phyloP scores from a whole-genome alignment of 1,140 invertebrate genomes.

The Teleogryllus occipitalis region DNA sequence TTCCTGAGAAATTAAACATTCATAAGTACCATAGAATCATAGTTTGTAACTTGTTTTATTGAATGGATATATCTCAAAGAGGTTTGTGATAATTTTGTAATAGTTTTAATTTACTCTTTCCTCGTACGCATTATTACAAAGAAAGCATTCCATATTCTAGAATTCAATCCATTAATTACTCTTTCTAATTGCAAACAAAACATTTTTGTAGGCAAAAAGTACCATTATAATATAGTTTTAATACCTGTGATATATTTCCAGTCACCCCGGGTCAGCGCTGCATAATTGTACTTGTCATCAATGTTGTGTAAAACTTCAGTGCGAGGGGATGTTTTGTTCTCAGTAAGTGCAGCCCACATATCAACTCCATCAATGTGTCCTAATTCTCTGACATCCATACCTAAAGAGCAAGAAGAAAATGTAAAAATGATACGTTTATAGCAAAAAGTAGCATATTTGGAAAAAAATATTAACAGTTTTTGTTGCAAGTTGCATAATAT shows the following conservation, averaged over 20 bases:
- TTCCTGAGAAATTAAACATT: not conserved
- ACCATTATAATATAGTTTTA: conserved; percentile 1
- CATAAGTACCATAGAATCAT: not conserved
- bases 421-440: too few relatives aligned
- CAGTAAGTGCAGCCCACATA: conserved; percentile 55
- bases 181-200: too few relatives aligned
- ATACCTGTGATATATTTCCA: conserved; percentile 68
- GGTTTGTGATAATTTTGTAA: too few relatives aligned
- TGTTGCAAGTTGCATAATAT: too few relatives aligned
- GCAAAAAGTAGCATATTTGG: too few relatives aligned
- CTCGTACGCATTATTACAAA: not conserved
- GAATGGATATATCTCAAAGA: too few relatives aligned
- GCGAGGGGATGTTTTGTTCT: conserved; percentile 42
- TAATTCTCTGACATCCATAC: conserved; percentile 28
- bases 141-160: too few relatives aligned
- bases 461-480: too few relatives aligned
- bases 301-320: conserved; percentile 64
- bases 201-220: not conserved
- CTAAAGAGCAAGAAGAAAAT: conserved; percentile 19
- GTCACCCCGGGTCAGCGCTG: conserved; percentile 51
- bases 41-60: too few relatives aligned
- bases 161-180: too few relatives aligned
- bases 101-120: not conserved
- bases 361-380: conserved; percentile 57
- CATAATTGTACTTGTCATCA: conserved; percentile 53